Conservation (phyloP, 2,797 vertebrate species). For the Sebastes diploproa region DNA sequence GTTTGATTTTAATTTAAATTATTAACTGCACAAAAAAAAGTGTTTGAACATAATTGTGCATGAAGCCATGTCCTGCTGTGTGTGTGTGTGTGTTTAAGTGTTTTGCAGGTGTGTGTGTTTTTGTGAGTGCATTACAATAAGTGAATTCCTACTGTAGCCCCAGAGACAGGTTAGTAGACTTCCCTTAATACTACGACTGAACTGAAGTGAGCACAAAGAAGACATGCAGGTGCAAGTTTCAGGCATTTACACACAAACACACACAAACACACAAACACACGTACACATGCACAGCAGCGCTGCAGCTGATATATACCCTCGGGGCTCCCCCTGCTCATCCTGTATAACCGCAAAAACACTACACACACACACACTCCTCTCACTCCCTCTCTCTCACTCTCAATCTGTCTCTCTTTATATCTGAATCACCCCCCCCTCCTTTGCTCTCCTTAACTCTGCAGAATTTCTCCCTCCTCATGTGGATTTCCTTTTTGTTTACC, state of each 20-base stretch:
- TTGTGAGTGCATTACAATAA: constrained; percentile 27
- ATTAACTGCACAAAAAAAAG: constrained; percentile 2
- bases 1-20: not conserved
- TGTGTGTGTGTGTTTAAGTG: not conserved
- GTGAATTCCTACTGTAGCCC: constrained; percentile 51
- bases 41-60: constrained; percentile 13
- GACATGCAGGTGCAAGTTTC: constrained; percentile 72
- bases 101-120: not conserved
- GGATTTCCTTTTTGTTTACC: constrained; percentile 75
- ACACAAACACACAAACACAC: constrained; percentile 18
- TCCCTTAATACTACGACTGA: constrained; percentile 58
- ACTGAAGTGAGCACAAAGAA: constrained; percentile 56
- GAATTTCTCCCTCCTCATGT: not conserved
- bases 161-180: constrained; percentile 54
- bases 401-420: constrained; percentile 30
- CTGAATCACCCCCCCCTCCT: not conserved
- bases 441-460: not conserved
- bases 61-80: not conserved
- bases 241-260: constrained; percentile 57
- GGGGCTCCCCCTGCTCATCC: constrained; percentile 43
- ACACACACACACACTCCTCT: constrained; percentile 7
- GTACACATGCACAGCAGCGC: constrained; percentile 16
- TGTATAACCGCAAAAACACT: constrained; percentile 32
- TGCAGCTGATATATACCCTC: constrained; percentile 54
- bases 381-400: constrained; percentile 24